A percentile compares a stretch with the other conserved stretches of the same genome.
phyloP scores from a whole-genome alignment of 2,113 vertebrate species.

The Labeo rohita region DNA sequence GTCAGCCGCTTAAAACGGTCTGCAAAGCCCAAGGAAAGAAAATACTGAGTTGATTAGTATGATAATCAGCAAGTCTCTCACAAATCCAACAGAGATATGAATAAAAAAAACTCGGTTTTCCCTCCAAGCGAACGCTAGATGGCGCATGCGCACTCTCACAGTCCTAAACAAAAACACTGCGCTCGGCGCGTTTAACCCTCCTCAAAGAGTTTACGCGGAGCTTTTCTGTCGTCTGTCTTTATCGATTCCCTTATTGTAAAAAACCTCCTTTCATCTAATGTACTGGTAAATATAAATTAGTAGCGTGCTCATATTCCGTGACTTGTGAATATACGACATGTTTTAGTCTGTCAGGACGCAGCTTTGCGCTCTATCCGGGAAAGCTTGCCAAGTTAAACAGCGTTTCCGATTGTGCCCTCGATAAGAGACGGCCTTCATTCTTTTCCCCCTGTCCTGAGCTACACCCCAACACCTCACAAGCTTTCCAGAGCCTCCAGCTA shows the following conservation, averaged over 20 bases:
- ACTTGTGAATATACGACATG: not conserved
- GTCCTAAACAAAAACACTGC: not conserved
- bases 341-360: slow-evolving; percentile 20
- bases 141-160: slow-evolving; percentile 51
- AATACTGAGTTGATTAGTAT: not conserved
- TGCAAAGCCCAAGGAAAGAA: not conserved
- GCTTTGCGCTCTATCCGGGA: slow-evolving; percentile 33
- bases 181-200: not conserved
- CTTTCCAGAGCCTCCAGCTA: slow-evolving; percentile 31
- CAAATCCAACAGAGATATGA: not conserved
- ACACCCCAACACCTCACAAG: slow-evolving; percentile 26
- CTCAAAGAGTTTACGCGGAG: not conserved
- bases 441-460: slow-evolving; percentile 40
- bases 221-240: not conserved
- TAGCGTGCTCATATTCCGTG: not conserved
- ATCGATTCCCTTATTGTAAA: slow-evolving; percentile 10
- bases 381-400: slow-evolving; percentile 48
- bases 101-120: not conserved
- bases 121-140: slow-evolving; percentile 54
- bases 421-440: slow-evolving; percentile 41
- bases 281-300: not conserved
- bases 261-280: not conserved
- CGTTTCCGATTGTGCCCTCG: slow-evolving; percentile 32
- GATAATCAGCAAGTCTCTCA: not conserved
- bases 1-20: not conserved